phyloP scores from a whole-genome alignment of 2,797 vertebrate genomes.

The Anabacerthia variegaticeps region DNA sequence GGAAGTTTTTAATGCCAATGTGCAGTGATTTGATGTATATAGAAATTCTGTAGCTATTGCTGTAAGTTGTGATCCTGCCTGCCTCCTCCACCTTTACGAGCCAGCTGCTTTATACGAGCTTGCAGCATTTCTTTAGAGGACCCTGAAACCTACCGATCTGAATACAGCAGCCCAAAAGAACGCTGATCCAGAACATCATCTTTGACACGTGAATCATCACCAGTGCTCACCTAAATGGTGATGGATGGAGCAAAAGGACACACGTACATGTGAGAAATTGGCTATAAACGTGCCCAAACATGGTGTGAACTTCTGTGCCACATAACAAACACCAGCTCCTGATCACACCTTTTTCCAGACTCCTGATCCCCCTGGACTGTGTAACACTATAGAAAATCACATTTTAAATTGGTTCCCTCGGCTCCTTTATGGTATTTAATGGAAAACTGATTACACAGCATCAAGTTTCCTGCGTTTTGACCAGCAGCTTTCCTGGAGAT shows the following conservation, averaged over 20 bases:
- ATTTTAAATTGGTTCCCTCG: background rate
- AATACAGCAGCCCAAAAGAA: slow-evolving; percentile 73
- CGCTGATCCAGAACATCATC: slow-evolving; percentile 68
- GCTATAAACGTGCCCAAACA: background rate
- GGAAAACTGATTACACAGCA: background rate
- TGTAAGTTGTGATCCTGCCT: background rate
- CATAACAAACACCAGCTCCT: background rate
- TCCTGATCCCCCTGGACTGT: background rate
- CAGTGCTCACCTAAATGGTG: background rate
- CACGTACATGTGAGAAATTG: fast-evolving
- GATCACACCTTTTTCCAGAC: background rate
- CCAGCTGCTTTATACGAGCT: slow-evolving; percentile 85
- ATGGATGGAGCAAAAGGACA: background rate
- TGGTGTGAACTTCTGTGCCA: background rate
- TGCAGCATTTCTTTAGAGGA: slow-evolving; percentile 84
- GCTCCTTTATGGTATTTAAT: background rate
- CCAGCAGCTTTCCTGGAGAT: background rate
- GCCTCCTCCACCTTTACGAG: slow-evolving; percentile 21
- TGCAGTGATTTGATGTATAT: background rate
- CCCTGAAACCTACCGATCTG: slow-evolving; percentile 87
- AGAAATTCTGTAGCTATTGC: background rate
- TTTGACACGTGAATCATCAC: background rate
- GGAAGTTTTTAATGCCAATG: background rate
- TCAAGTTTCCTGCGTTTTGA: background rate
- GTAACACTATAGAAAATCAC: background rate